phyloP scores from a whole-genome alignment of 2,797 vertebrate genomes.

The Eulemur rubriventer region DNA sequence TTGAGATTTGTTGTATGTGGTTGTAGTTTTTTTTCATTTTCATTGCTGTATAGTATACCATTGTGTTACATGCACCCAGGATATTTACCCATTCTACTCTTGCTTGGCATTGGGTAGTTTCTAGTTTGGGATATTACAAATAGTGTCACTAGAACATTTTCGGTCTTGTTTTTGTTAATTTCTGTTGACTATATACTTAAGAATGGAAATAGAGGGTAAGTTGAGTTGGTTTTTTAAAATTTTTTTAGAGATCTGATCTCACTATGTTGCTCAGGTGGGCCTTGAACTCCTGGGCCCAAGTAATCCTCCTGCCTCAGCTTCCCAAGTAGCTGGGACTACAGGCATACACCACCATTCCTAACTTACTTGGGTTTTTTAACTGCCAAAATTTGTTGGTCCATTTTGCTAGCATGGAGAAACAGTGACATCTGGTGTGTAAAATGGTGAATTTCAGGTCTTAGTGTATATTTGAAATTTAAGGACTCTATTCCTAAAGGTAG shows the following conservation, averaged over 20 bases:
- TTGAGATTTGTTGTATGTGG: not conserved
- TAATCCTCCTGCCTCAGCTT: not conserved
- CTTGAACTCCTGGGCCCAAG: not conserved
- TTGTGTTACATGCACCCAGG: not conserved
- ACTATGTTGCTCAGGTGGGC: not conserved
- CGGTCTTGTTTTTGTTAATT: not conserved
- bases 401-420: conserved; percentile 64
- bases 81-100: not conserved
- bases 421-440: conserved; percentile 69
- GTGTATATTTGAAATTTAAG: conserved; percentile 6
- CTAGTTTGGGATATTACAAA: not conserved
- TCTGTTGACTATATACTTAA: not conserved
- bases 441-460: conserved; percentile 61
- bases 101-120: not conserved
- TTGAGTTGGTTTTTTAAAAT: not conserved
- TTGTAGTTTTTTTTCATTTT: not conserved
- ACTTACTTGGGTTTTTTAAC: conserved; percentile 46
- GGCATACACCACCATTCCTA: not conserved
- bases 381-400: conserved; percentile 67
- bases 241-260: not conserved
- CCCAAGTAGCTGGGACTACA: not conserved
- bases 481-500: conserved; percentile 9
- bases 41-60: not conserved
- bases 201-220: not conserved
- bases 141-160: not conserved